These are phyloP conservation scores for Pandemis corylana DNA, from an alignment of 2,888 invertebrate genomes.

Conservation along the genomic window DNA sequence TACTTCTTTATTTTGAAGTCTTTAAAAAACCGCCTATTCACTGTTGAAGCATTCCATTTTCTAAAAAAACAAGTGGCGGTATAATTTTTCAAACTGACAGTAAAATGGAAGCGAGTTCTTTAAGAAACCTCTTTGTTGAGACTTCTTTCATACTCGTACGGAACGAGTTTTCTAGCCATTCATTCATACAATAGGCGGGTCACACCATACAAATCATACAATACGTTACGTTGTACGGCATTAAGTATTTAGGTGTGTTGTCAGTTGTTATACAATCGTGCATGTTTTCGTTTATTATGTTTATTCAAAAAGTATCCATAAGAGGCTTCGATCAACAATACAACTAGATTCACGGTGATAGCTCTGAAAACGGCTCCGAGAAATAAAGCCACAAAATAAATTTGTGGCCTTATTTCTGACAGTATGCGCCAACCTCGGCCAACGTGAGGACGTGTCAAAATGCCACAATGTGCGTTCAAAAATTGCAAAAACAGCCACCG, in stretches of 20 bases:
- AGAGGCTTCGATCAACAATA: too few relatives aligned
- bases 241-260: constrained; percentile 1
- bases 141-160: not conserved
- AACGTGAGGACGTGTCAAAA: too few relatives aligned
- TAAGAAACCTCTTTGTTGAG: not conserved
- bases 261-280: not conserved
- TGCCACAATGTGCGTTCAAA: too few relatives aligned
- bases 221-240: constrained; percentile 3
- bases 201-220: constrained; percentile 12
- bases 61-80: constrained; percentile 6
- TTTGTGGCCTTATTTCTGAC: too few relatives aligned
- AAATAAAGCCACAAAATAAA: too few relatives aligned
- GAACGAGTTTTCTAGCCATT: constrained; percentile 11
- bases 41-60: not conserved
- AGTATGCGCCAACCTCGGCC: too few relatives aligned
- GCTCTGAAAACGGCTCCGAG: too few relatives aligned
- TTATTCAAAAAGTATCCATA: not conserved
- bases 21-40: not conserved
- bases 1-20: not conserved
- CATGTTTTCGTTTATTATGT: not conserved
- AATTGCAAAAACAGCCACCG: too few relatives aligned
- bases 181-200: constrained; percentile 5
- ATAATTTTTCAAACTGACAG: constrained; percentile 5
- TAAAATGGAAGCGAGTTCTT: constrained; percentile 10
- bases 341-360: too few relatives aligned